A percentile compares a stretch with the other conserved stretches of the same genome.
Evolutionary conservation across 2,797 vertebrate genomes (phyloP).

Genomic region (Thripadectes ignobilis): DNA sequence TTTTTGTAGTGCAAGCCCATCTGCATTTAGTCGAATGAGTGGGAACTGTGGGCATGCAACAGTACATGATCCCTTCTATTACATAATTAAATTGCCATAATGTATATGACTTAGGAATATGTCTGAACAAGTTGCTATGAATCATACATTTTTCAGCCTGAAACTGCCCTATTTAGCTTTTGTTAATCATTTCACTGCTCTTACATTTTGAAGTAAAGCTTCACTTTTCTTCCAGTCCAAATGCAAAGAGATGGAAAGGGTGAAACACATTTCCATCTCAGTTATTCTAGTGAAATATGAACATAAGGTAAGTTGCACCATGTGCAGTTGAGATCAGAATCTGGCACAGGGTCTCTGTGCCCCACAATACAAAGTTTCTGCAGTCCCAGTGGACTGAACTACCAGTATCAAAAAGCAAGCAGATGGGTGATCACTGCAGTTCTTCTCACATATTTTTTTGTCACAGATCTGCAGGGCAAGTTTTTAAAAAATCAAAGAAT

Average conservation of each 20-base stretch:
- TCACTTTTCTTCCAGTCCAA: not conserved
- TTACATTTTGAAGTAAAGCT: not conserved
- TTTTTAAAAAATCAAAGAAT: not conserved
- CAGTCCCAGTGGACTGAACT: not conserved
- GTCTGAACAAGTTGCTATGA: conserved; percentile 55
- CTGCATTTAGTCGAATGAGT: conserved; percentile 4
- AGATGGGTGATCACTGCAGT: not conserved
- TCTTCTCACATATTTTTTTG: not conserved
- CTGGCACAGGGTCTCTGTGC: not conserved
- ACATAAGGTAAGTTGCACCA: not conserved
- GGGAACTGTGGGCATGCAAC: conserved; percentile 26
- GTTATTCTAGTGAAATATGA: not conserved
- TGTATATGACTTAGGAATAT: conserved; percentile 15
- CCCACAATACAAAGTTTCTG: not conserved
- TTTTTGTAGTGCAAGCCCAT: not conserved
- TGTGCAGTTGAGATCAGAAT: conserved; percentile 12
- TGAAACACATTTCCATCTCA: not conserved
- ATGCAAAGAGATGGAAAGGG: not conserved
- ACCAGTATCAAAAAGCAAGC: not conserved
- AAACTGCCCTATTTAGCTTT: conserved; percentile 44
- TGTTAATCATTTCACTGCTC: conserved; percentile 17
- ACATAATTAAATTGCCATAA: conserved; percentile 52
- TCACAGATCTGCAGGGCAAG: not conserved
- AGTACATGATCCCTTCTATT: conserved; percentile 46
- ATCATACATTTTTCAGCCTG: conserved; percentile 32